Evolutionary conservation across 2,113 vertebrate species (phyloP), one percentile per base, ranked within the genome.

Genomic region (Prunella himalayana): DNA sequence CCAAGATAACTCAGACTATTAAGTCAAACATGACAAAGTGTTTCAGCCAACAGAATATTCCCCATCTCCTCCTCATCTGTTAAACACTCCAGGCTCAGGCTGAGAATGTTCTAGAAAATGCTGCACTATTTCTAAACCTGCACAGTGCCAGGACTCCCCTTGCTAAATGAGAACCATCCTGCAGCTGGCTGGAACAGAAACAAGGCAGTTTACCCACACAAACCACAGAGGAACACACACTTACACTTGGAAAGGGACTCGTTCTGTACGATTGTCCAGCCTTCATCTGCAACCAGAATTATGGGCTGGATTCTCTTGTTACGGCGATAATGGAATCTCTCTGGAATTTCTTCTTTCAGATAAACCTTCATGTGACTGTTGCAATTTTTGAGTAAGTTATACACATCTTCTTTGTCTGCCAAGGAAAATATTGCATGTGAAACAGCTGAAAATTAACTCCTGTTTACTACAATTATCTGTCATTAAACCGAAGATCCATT

Each of bases 251-350:
- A 37, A 23, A 98, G 97, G 17, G 97, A 93, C 63, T 98, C 98
- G 1, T 95, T 95, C 65, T 98, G 97, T 9, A 99, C 97, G 25
- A 99, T 99, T 18, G 98, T 99, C 99, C 99, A 99, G 79, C 99
- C 99, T 97, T 99, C 99, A 0, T 99, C 99, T 16, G 99, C 99
- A 60, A 99, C 94, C 92, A 99, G 94, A 72, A 99, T 97, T 88
- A 99, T 98, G n/a, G 99, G 99, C 59, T 98, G 99, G 94, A 99
- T 98, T 64, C 98, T 98, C 49, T 92, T 81, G 54, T 98, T 99
- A 91, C 98, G 97, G 64, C 95, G 97, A 95, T 99, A 99, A 94
- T 99, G 98, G 87, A 99, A 98, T 88, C 98, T 97, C 7, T 98
- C 98, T 27, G 99, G 99, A 91, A 99, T 99, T 59, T 97, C 95